Percentiles rank a stretch among this genome's conserved stretches.
Conservation (phyloP, 2,113 vertebrate genomes). For the Psammodynastes pulverulentus region DNA sequence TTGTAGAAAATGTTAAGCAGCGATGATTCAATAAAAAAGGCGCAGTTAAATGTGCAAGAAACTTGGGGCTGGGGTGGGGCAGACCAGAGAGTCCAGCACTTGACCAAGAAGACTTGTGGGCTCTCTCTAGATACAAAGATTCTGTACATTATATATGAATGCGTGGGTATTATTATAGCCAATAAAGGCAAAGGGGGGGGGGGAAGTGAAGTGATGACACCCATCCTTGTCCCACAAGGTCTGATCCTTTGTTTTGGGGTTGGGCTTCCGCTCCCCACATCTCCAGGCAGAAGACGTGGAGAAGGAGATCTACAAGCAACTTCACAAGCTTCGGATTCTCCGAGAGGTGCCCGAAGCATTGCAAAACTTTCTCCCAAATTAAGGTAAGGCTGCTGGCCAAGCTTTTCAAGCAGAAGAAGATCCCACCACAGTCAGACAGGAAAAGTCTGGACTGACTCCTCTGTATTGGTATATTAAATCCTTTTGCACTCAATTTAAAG, state of each 20-base stretch:
- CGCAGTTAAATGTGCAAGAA: neutral
- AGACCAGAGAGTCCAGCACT: neutral
- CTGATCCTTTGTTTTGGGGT: neutral
- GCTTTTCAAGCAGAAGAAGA: neutral
- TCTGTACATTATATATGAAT: neutral
- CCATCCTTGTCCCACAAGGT: neutral
- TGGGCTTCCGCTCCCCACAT: neutral
- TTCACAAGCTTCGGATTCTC: neutral
- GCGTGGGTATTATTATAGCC: neutral
- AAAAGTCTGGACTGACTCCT: neutral
- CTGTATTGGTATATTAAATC: neutral
- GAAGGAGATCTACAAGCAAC: neutral
- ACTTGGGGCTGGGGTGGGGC: neutral
- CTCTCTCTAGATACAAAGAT: neutral
- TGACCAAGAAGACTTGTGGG: neutral
- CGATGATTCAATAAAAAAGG: neutral
- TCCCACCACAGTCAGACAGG: neutral
- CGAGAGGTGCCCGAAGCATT: constrained; percentile 8
- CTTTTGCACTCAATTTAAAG: neutral
- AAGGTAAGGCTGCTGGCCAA: neutral
- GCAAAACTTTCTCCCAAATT: neutral
- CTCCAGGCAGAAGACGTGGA: neutral
- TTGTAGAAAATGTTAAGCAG: neutral
- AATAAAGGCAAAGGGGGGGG: neutral
- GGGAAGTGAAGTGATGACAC: neutral